Base-by-base conservation (phyloP, 2,797 vertebrate genomes). In the Epinephelus awoara region DNA sequence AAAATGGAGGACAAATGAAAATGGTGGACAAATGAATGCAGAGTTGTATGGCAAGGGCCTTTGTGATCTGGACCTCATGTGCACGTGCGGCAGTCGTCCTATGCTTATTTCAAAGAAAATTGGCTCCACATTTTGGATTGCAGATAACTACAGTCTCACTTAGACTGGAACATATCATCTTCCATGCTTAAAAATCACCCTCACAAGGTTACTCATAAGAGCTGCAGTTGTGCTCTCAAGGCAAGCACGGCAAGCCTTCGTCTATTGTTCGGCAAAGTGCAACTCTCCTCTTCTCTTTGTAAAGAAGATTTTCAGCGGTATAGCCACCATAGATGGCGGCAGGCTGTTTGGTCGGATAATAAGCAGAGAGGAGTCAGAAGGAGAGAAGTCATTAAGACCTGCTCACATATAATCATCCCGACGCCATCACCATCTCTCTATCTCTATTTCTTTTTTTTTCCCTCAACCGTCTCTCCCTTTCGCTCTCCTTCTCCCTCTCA, bases 341-440 rank as follows among this genome's bases (percentile, higher is more conserved):
- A 68, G 75, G 64, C 74, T 80, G 80, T 91, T 90, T 88, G 84
- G 67, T 79, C 27, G 46, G 82, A 91, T 90, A 89, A 92, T 89
- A 91, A 91, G 87, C 79, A 85, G 76, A 86, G 84, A 90, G 85
- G 82, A 92, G 79, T 93, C 75, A 75, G 83, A 82, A 75, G 76
- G 77, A 82, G 84, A 85, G 88, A 83, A 91, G 87, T 92, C 83
- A 86, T 93, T 90, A 91, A 91, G 92, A 91, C 85, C 83, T 82
- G 90, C 83, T 93, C 90, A 81, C 84, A 91, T 91, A 83, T 92
- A 94, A 94, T 93, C 91, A 92, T 92, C 90, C 87, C 65, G 80
- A 85, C 68, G 62, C 82, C 85, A 80, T 91, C 82, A 44, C 79
- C 82, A 75, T 83, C 78, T 91, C 80, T 71, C 85, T 52, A 78